Base-by-base conservation (phyloP, 1,140 invertebrate genomes). In the Vanessa tameamea region DNA sequence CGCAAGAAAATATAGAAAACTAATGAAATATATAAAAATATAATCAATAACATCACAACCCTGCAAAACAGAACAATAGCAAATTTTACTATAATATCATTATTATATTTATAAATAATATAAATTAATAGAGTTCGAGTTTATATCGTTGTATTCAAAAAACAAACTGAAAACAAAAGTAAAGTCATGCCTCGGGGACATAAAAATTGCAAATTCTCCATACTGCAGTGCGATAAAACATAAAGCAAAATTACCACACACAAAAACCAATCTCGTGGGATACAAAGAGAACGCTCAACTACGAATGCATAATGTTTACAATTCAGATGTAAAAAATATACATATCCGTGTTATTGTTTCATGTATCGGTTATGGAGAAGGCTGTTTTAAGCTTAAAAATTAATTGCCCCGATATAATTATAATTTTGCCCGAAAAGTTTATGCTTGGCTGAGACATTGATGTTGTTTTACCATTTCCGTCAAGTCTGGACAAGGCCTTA, bases 201-300 rank as follows among this genome's bases (percentile, higher is more conserved):
- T 61, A 61, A 61, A 61, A 61, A 61, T 61, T 37, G 57, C 53
- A 65, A 72, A 9, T 61, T 48, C 26, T 61, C 59, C 57, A 69
- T 69, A 69, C 72, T 74, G 72, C 72, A 74, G 72, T 69, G 66
- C 66, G 50, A 69, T 64, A 74, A 74, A 71, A 69, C 61, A 69
- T 73, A 53, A 73, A 73, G 66, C 72, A 63, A 74, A 69, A 74
- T 74, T 57, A 74, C 31, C 53, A 61, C 47, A 73, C 64, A 69
- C 72, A 73, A 73, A 73, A 69, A 74, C 66, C 72, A 69, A 74
- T 74, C 66, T 37, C 72, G 14, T 47, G 72, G 61, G 72, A 64
- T 47, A 72, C 71, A 69, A 74, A 74, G 66, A 64, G 66, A 69
- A 74, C 66, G 64, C 16, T 61, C 15, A 61, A 69, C 50, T 69